Percentiles rank a stretch among this genome's conserved stretches.
These are phyloP conservation scores for Ictalurus punctatus DNA, from an alignment of 2,113 vertebrate genomes.

Conservation along the genomic window DNA sequence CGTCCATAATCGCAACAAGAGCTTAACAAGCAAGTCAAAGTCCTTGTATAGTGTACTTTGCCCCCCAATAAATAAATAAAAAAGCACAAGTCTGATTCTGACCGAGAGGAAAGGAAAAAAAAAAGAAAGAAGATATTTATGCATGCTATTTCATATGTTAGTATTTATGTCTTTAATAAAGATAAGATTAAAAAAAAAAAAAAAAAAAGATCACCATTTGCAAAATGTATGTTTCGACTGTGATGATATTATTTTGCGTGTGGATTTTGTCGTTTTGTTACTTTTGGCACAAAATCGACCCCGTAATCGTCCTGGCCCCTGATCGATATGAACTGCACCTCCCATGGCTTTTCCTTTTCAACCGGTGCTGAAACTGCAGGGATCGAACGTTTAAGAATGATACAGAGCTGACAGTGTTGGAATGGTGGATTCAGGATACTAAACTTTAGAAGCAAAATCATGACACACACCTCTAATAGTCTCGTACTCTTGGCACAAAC, in stretches of 20 bases:
- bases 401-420: background rate
- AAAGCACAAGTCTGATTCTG: too few relatives aligned
- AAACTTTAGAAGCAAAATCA: background rate
- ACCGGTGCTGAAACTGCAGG: background rate
- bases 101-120: too few relatives aligned
- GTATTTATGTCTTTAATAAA: background rate
- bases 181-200: too few relatives aligned
- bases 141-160: too few relatives aligned
- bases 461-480: background rate
- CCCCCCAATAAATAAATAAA: too few relatives aligned
- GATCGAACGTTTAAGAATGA: background rate
- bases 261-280: background rate
- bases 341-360: background rate
- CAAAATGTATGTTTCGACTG: background rate
- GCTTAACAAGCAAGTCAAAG: too few relatives aligned
- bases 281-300: slow-evolving; percentile 25
- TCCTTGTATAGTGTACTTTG: too few relatives aligned
- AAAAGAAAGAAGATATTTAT: too few relatives aligned
- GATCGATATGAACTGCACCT: too few relatives aligned
- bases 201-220: too few relatives aligned
- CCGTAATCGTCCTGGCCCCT: background rate
- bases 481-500: slow-evolving; percentile 26
- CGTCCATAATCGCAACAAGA: too few relatives aligned
- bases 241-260: background rate
- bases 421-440: background rate